Conservation (phyloP, 2,888 invertebrate species). For the Polymixis flavicincta region DNA sequence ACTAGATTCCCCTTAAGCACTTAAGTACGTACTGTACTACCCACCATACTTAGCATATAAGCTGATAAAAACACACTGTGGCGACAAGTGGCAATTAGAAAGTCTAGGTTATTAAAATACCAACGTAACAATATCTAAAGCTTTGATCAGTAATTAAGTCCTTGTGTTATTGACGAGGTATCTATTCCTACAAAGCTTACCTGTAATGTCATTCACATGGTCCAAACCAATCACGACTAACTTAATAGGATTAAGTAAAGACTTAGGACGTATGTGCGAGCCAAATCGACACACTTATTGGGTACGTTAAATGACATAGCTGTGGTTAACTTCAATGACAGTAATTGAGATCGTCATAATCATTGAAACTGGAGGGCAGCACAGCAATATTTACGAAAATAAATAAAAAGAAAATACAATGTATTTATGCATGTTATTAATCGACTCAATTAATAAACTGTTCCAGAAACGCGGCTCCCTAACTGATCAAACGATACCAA, state of each 20-base stretch:
- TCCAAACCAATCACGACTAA: slow-evolving; percentile 7
- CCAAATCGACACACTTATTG: slow-evolving; percentile 14
- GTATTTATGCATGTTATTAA: not conserved
- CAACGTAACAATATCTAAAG: slow-evolving; percentile 13
- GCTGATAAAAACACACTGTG: slow-evolving; percentile 17
- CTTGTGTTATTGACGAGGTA: slow-evolving; percentile 2
- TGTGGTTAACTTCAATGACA: not conserved
- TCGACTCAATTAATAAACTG: not conserved
- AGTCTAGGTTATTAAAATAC: slow-evolving; percentile 16
- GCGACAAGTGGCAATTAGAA: slow-evolving; percentile 40
- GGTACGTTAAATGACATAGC: not conserved
- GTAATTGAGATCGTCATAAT: not conserved
- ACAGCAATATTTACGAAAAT: not conserved
- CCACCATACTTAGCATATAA: not conserved
- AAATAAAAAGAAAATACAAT: not conserved
- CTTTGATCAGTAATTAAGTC: slow-evolving; percentile 3
- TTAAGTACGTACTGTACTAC: too few species aligned
- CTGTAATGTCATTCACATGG: not conserved
- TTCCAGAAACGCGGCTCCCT: slow-evolving; percentile 87
- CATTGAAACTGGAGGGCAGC: not conserved
- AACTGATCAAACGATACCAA: slow-evolving; percentile 77
- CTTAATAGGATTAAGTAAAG: slow-evolving; percentile 3
- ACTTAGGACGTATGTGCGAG: slow-evolving; percentile 1
- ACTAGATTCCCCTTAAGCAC: too few species aligned
- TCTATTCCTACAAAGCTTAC: not conserved